A percentile compares a stretch with the other conserved stretches of the same genome.
Evolutionary conservation across 2,888 invertebrate genomes (phyloP).

Genomic region (Tanytarsus gracilentus): DNA sequence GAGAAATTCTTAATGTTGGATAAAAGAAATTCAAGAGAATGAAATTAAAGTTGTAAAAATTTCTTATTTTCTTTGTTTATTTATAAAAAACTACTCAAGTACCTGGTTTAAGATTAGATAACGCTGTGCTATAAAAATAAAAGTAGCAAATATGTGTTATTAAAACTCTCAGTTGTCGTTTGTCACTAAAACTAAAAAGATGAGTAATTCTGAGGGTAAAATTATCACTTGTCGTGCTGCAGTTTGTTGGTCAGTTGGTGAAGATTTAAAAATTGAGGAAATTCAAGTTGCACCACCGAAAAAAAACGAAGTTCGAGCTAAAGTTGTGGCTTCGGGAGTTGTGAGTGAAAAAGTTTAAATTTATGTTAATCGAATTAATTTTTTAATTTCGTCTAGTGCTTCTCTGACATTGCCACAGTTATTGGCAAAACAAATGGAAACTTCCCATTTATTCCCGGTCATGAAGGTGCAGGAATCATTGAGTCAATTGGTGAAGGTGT

Average conservation of each 20-base stretch:
- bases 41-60: neutral
- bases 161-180: too few species aligned
- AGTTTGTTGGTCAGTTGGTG: conserved; percentile 83
- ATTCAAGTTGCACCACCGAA: conserved; percentile 84
- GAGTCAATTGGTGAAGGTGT: conserved; percentile 86
- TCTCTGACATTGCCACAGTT: neutral
- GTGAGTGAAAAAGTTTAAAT: conserved; percentile 49
- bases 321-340: conserved; percentile 63
- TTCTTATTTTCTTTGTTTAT: neutral
- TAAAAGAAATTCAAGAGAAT: neutral
- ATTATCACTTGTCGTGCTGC: conserved; percentile 80
- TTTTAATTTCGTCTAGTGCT: conserved; percentile 41
- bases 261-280: conserved; percentile 72
- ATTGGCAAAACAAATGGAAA: conserved; percentile 70
- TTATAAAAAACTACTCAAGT: too few species aligned
- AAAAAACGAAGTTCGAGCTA: conserved; percentile 74
- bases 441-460: conserved; percentile 67
- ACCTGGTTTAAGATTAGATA: neutral
- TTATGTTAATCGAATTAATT: conserved; percentile 45
- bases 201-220: conserved; percentile 46
- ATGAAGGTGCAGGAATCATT: conserved; percentile 86
- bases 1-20: neutral
- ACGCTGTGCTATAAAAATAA: neutral
- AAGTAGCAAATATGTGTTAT: too few species aligned
- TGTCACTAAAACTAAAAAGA: too few species aligned